Conservation (phyloP, 2,113 vertebrate genomes). For the Ondatra zibethicus region DNA sequence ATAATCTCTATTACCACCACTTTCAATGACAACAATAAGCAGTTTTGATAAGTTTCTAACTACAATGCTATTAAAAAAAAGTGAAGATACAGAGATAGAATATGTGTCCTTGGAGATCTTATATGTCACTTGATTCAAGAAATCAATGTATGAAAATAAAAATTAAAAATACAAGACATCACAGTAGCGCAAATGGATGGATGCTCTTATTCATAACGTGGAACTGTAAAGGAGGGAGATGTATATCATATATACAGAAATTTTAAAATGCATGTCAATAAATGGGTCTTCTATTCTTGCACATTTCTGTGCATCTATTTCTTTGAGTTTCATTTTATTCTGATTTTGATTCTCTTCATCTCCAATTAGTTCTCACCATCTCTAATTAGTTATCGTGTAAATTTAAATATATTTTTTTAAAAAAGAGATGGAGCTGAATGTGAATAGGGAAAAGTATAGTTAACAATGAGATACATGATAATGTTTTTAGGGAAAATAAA, state of each 20-base stretch:
- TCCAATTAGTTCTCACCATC: neutral
- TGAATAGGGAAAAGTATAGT: neutral
- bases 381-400: neutral
- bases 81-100: neutral
- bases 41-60: constrained; percentile 34
- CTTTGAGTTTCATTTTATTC: neutral
- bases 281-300: neutral
- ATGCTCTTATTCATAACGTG: neutral
- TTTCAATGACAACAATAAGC: constrained; percentile 6
- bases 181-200: neutral
- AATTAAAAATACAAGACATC: neutral
- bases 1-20: neutral
- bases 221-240: neutral
- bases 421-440: neutral
- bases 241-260: neutral
- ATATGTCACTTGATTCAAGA: neutral
- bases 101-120: neutral
- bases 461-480: neutral
- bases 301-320: neutral
- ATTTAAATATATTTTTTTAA: neutral
- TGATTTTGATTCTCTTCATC: neutral
- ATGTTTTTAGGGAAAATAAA: neutral
- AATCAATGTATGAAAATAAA: neutral
- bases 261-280: neutral
- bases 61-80: neutral